Base-by-base conservation (phyloP, 2,888 invertebrate species). In the Axea sp. region DNA sequence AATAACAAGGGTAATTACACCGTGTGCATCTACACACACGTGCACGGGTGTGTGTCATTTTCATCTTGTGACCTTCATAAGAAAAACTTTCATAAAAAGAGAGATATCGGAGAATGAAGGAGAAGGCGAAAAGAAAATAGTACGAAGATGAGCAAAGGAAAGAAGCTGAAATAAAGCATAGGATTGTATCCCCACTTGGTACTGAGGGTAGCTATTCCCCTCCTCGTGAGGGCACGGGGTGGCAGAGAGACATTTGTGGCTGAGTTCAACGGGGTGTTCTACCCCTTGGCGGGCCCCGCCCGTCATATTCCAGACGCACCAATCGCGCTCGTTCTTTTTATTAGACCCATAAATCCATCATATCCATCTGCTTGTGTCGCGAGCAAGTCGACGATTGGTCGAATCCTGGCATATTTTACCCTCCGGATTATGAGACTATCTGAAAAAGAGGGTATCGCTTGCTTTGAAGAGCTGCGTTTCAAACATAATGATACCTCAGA, bases 331-430 rank as follows among this genome's bases (percentile, higher is more conserved):
- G 81, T 76, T 79, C 85, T 82, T 87, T 88, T 88, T 88, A 88
- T 93, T 93, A 93, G 92, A 92, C 93, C 92, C 93, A 93, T 93
- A 93, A 93, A 93, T 93, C 91, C 92, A 92, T 92, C 92, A 92
- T 92, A 92, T 92, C 91, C 88, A 80, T 81, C 80, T 81, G 78
- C 79, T 74, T 76, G 77, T 59, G 45, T 73, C 68, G 59, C 59
- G 64, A 71, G 75, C 64, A 57, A 41, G 24, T 59, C 80, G 76
- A 76, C 76, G 80, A 82, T 82, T 81, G 82, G 82, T 76, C 79
- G 78, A 65, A 76, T 78, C 15, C 22, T 43, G 59, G 60, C 72
- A 76, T 73, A 64, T 65, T 55, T 73, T 76, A 73, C 60, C 60
- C 60, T 49, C 47, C 49, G 53, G 59, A 69, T 71, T 71, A 75